phyloP scores from a whole-genome alignment of 2,888 invertebrate species.

The Drosophila paramelanica region DNA sequence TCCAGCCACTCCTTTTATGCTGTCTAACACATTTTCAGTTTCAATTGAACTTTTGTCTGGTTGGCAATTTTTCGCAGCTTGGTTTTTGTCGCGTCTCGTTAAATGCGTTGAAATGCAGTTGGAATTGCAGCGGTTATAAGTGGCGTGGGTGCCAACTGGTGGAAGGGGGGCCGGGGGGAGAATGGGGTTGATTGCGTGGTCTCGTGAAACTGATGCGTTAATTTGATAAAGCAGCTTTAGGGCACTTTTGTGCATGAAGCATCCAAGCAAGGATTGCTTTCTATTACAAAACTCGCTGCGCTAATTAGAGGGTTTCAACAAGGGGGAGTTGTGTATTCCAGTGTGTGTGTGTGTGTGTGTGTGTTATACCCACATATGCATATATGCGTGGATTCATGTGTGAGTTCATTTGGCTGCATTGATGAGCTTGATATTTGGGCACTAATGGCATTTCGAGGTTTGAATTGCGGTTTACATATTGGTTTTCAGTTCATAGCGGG shows the following conservation, averaged over 20 bases:
- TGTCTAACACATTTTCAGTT: conserved; percentile 43
- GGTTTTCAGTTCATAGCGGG: conserved; percentile 1
- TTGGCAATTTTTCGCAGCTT: conserved; percentile 55
- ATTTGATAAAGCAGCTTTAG: conserved; percentile 70
- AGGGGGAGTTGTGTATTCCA: neutral
- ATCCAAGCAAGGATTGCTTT: conserved; percentile 61
- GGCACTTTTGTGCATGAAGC: conserved; percentile 58
- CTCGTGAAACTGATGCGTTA: conserved; percentile 64
- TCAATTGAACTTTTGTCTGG: conserved; percentile 63
- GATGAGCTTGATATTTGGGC: conserved; percentile 33
- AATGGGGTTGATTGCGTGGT: conserved; percentile 32
- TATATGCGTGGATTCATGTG: conserved; percentile 1
- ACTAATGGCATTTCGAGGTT: conserved; percentile 23
- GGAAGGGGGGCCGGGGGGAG: neutral
- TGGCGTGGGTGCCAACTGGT: neutral
- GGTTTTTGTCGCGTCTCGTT: conserved; percentile 62
- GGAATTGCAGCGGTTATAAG: conserved; percentile 29
- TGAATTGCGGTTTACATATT: conserved; percentile 21
- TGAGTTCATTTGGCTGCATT: conserved; percentile 25
- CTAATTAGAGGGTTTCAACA: conserved; percentile 52
- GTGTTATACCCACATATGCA: neutral
- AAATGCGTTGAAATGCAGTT: conserved; percentile 58
- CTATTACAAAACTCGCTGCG: conserved; percentile 62
- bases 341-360: conserved; percentile 5
- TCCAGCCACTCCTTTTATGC: neutral